Base-by-base conservation (phyloP, 2,113 vertebrate genomes). In the Microcebus jonahi region DNA sequence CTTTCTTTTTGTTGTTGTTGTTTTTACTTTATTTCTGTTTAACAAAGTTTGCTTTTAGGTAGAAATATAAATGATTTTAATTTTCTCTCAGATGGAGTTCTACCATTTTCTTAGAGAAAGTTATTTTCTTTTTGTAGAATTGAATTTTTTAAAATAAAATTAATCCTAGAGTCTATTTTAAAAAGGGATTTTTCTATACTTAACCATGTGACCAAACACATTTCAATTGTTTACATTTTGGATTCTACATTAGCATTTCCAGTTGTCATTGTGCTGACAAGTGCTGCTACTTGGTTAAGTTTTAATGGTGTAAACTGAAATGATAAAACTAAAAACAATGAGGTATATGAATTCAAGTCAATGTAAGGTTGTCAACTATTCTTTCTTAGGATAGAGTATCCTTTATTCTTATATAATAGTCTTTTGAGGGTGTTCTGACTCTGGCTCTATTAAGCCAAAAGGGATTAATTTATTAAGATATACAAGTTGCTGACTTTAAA, bases 321-420 rank as follows among this genome's bases (percentile, higher is more conserved):
- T 90, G 39, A 77, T 95, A 88, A 90, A 73, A 70, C 87, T 94
- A 83, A 92, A n/a, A n/a, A n/a, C 94, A 94, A 6, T 75, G 68
- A 79, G 31, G 17, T 79, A 0, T 79, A 75, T 89, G 42, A 91
- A 70, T 59, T 68, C 80, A 80, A 75, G 76, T 90, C 42, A 82
- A 17, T 79, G 6, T 91, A 91, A 88, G 55, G 39, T 79, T 71
- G 77, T 91, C 85, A 68, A 67, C 48, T 88, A 50, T 61, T 91
- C 29, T 81, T 94, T 65, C 65, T 94, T 70, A 89, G 27, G 42
- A 27, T 85, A 76, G 83, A 59, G 50, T 75, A 23, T 89, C 18
- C 20, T 94, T 95, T 90, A 92, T 81, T 88, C 13, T 93, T 92
- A 81, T 36, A 25, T 88, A 86, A 88, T 68, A n/a, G 63, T n/a